Percentiles rank a stretch among this genome's conserved stretches.
phyloP scores from a whole-genome alignment of 2,797 vertebrate genomes.

The Rhynchotus rufescens region DNA sequence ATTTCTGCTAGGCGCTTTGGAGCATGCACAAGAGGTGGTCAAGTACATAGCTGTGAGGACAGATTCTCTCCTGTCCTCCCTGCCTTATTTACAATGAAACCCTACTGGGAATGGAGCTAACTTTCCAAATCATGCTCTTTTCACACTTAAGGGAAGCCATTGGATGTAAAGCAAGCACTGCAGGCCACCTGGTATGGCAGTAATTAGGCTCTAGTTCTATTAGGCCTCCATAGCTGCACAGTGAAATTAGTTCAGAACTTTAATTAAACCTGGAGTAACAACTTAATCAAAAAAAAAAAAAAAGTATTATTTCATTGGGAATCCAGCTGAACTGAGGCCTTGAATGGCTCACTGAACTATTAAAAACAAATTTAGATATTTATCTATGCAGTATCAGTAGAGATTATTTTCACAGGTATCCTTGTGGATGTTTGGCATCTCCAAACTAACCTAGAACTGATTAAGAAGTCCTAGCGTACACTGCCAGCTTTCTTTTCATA shows the following conservation, averaged over 20 bases:
- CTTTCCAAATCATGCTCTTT: conserved; percentile 46
- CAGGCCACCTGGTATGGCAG: conserved; percentile 55
- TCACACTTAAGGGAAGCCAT: conserved; percentile 62
- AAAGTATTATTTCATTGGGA: neutral
- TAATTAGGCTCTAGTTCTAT: conserved; percentile 60
- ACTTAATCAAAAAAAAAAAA: neutral
- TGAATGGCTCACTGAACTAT: neutral
- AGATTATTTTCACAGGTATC: conserved; percentile 8
- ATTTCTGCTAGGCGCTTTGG: neutral
- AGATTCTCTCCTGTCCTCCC: neutral
- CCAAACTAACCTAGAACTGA: neutral
- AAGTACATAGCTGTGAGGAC: neutral
- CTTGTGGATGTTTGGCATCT: neutral
- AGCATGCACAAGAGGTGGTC: neutral
- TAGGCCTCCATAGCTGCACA: conserved; percentile 22
- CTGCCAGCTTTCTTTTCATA: neutral
- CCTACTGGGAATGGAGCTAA: conserved; percentile 23
- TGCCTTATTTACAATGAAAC: neutral
- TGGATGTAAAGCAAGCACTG: conserved; percentile 54
- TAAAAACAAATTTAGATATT: neutral
- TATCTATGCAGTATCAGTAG: neutral
- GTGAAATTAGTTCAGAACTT: conserved; percentile 61
- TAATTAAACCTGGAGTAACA: conserved; percentile 70
- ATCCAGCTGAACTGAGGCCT: neutral
- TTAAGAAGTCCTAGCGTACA: neutral